phyloP scores from a whole-genome alignment of 2,888 invertebrate species.

The Nyleta sp. region DNA sequence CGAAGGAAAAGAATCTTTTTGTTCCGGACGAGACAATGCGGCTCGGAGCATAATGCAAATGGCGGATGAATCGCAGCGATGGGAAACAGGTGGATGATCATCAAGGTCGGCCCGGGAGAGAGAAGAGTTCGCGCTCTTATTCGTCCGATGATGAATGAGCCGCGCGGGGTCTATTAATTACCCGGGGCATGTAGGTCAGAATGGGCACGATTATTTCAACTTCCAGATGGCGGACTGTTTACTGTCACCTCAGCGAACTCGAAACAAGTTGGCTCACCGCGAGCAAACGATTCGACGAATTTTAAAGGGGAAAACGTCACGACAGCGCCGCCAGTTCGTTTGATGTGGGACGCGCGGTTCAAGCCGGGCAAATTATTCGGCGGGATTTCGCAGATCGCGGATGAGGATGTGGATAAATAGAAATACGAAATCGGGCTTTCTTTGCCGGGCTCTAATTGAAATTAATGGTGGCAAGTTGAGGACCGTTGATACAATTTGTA shows the following conservation, averaged over 20 bases:
- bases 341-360: too few relatives aligned
- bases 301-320: conserved; percentile 35
- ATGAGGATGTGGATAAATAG: too few relatives aligned
- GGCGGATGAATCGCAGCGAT: conserved; percentile 15
- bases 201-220: conserved; percentile 29
- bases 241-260: conserved; percentile 23
- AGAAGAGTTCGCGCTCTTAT: too few relatives aligned
- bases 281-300: conserved; percentile 31
- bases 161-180: conserved; percentile 36
- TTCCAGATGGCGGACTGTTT: conserved; percentile 33
- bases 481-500: too few relatives aligned
- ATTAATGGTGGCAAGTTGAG: too few relatives aligned
- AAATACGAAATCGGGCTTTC: too few relatives aligned
- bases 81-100: too few relatives aligned
- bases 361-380: conserved; percentile 4
- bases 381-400: too few relatives aligned
- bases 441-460: too few relatives aligned
- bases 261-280: conserved; percentile 42
- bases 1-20: conserved; percentile 29
- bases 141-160: conserved; percentile 32
- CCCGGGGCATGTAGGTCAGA: conserved; percentile 17
- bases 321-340: conserved; percentile 21
- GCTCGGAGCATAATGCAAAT: conserved; percentile 21
- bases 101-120: too few relatives aligned
- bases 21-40: conserved; percentile 46